These are phyloP conservation scores for Ganaspis sp. DNA, from an alignment of 1,140 invertebrate species.

Conservation along the genomic window DNA sequence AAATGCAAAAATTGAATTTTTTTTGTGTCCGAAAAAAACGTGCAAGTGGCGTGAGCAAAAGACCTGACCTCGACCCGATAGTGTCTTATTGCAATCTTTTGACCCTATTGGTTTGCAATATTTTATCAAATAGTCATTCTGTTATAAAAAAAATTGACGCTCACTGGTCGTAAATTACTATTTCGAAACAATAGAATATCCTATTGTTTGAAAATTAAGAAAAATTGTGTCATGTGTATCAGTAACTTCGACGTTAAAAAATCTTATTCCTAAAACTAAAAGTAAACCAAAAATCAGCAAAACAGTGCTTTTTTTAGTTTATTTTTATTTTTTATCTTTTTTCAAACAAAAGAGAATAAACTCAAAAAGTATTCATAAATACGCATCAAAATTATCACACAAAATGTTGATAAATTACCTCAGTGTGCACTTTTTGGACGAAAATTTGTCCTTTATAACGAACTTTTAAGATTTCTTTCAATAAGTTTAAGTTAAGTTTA, in stretches of 20 bases:
- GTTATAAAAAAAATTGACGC: background rate
- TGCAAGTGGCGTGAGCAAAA: background rate
- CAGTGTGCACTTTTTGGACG: background rate
- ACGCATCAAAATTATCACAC: background rate
- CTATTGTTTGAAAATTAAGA: background rate
- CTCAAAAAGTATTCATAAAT: background rate
- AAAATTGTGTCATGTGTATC: background rate
- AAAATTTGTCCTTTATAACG: too few relatives aligned
- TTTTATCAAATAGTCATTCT: slow-evolving; percentile 14
- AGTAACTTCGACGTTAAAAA: too few relatives aligned
- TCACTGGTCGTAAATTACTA: background rate
- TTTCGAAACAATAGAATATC: background rate
- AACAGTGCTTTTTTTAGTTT: too few relatives aligned
- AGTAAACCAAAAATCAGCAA: too few relatives aligned
- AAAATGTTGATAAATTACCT: background rate
- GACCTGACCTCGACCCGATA: slow-evolving; percentile 1
- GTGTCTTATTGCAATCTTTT: slow-evolving; percentile 13
- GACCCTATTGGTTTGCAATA: slow-evolving; percentile 28
- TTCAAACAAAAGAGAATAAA: too few relatives aligned
- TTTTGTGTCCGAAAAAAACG: background rate
- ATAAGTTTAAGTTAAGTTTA: too few relatives aligned
- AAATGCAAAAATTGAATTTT: background rate
- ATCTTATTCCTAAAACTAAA: too few relatives aligned
- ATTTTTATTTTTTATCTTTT: too few relatives aligned
- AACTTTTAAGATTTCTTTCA: too few relatives aligned